Conservation (phyloP, 2,888 invertebrate species). For the Pseudeuparius sepicola region DNA sequence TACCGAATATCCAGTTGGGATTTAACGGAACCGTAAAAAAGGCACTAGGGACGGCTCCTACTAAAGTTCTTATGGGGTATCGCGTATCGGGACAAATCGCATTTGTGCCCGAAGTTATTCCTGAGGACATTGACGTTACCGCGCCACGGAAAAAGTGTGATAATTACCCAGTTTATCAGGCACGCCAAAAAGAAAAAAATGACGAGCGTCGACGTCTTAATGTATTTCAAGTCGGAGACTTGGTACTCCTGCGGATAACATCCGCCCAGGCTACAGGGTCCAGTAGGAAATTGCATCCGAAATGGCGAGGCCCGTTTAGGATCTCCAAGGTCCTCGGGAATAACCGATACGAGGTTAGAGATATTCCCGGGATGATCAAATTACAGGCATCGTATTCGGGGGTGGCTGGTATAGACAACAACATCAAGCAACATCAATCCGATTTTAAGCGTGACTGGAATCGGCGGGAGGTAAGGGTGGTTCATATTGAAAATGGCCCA, state of each 20-base stretch:
- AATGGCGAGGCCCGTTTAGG: constrained; percentile 17
- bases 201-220: constrained; percentile 11
- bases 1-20: constrained; percentile 18
- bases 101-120: constrained; percentile 5
- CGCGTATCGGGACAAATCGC: constrained; percentile 15
- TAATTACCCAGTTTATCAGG: constrained; percentile 15
- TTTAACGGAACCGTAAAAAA: constrained; percentile 19
- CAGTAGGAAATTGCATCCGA: constrained; percentile 18
- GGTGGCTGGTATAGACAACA: too few species aligned
- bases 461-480: too few species aligned
- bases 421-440: too few species aligned
- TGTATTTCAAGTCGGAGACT: constrained; percentile 12
- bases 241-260: constrained; percentile 15
- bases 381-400: too few species aligned
- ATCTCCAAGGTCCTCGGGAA: constrained; percentile 10
- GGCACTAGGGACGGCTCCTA: constrained; percentile 17
- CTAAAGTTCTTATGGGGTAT: constrained; percentile 20
- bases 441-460: too few species aligned
- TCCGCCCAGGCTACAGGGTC: constrained; percentile 15
- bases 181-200: constrained; percentile 16
- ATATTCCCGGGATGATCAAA: too few species aligned
- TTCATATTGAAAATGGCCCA: too few species aligned
- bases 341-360: too few species aligned
- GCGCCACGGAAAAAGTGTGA: constrained; percentile 8
- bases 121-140: constrained; percentile 14